Conservation (phyloP, 2,113 vertebrate genomes). For the Phrynocephalus versicolor region DNA sequence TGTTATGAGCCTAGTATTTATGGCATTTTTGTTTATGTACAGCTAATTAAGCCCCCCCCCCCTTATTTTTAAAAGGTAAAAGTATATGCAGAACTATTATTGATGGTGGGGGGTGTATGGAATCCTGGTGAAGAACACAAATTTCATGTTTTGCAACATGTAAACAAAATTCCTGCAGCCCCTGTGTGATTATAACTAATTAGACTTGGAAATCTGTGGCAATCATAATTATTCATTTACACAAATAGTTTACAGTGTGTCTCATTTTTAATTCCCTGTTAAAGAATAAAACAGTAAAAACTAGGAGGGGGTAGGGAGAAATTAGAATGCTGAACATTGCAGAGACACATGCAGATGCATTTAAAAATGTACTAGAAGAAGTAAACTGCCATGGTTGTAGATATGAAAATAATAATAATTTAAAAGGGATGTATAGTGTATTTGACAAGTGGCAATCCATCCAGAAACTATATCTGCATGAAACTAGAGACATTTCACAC, state of each 20-base stretch:
- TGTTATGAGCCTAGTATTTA: slow-evolving; percentile 71
- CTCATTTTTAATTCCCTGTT: slow-evolving; percentile 72
- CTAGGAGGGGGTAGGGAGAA: slow-evolving; percentile 42
- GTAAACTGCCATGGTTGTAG: slow-evolving; percentile 56
- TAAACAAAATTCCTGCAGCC: slow-evolving; percentile 62
- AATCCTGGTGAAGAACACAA: slow-evolving; percentile 7
- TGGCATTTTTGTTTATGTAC: slow-evolving; percentile 65
- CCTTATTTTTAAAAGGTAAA: not conserved
- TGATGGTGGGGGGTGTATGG: not conserved
- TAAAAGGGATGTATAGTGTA: slow-evolving; percentile 54
- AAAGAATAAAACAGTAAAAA: slow-evolving; percentile 60
- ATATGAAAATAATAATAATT: slow-evolving; percentile 60
- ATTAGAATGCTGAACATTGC: slow-evolving; percentile 59
- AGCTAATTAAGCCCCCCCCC: slow-evolving; percentile 55
- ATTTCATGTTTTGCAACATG: slow-evolving; percentile 57
- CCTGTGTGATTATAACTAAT: slow-evolving; percentile 69
- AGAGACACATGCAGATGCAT: slow-evolving; percentile 58
- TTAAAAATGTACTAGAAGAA: slow-evolving; percentile 52
- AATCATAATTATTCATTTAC: slow-evolving; percentile 73
- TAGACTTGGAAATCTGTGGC: slow-evolving; percentile 71
- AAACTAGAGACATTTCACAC: slow-evolving; percentile 52
- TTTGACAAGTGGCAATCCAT: slow-evolving; percentile 62
- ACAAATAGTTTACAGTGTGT: slow-evolving; percentile 68
- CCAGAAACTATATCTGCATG: slow-evolving; percentile 51
- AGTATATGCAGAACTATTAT: not conserved